Evolutionary conservation across 2,888 invertebrate species (phyloP), one percentile per base, ranked within the genome.

Genomic region (Girardia tigrina): DNA sequence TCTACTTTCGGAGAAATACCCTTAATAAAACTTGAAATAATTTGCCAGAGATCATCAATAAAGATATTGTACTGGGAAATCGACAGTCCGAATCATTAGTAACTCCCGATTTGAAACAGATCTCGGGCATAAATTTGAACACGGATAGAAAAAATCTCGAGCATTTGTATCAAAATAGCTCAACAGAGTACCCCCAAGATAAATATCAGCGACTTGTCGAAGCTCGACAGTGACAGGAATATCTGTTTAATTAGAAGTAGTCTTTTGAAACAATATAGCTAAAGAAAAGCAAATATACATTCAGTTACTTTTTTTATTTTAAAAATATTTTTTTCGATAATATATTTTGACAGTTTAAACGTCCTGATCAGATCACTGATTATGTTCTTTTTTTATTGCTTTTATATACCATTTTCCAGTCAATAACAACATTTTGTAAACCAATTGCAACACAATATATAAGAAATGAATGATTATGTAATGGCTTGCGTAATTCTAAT

Each of bases 1-100:
- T 84, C 83, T 28, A 83, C 76, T 75, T 82, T 82, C 42, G 84
- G 84, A 29, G 82, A 80, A 69, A 84, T 82, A n/a, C 84, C 84
- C 83, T 83, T 78, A 29, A 79, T 42, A 71, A 74, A 6, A 74
- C 26, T 71, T 28, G 23, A 6, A 29, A 23, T 23, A 72, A 26
- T 12, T 14, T 26, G n/a, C n/a, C 27, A n/a, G 26, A 71, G 26
- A 69, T 20, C 4, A 26, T 6, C 12, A 28, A 2, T 8, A 73
- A 73, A 71, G 14, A 6, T 12, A 8, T 2, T 83, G 79, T 78
- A 83, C 84, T 26, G 84, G 83, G 77, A 83, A 84, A 27, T 82
- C 81, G 69, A 81, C 78, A 8, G 82, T 82, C 29, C 83, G 79
- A 29, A 80, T 79, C 78, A 84, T 78, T 6, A 83, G 80, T 14